Percentiles rank a stretch among this genome's conserved stretches.
Evolutionary conservation across 30 jellyfish, hydroid and myxozoan species (phyloP).

Genomic region (Chrysaora quinquecirrha): DNA sequence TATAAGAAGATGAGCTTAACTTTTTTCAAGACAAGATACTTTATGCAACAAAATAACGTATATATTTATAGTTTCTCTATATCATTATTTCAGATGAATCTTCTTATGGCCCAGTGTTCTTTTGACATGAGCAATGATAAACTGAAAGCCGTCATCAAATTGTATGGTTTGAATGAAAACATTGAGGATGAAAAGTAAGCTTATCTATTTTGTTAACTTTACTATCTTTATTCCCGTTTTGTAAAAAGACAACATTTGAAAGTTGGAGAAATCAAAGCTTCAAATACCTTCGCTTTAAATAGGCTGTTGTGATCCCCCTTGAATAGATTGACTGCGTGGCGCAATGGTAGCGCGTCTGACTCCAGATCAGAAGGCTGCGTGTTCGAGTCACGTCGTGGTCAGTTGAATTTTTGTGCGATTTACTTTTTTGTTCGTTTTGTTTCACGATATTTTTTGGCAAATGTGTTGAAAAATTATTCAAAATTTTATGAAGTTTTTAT

Average conservation of each 20-base stretch:
- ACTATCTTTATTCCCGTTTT: no score
- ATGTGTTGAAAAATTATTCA: no score
- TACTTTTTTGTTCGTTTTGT: not conserved
- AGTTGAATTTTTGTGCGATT: not conserved
- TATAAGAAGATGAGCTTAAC: no score
- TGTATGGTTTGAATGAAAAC: constrained; percentile 33
- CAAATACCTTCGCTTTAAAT: no score
- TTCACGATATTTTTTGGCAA: no score
- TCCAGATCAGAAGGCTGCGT: constrained; percentile 89
- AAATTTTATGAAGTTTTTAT: no score
- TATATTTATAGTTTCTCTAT: no score
- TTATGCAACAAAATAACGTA: no score
- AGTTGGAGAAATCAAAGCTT: no score
- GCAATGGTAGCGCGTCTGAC: constrained; percentile 92
- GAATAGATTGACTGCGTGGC: constrained; percentile 69
- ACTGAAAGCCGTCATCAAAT: constrained; percentile 55
- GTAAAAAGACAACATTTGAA: not conserved
- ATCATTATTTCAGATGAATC: constrained; percentile 46
- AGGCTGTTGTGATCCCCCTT: not conserved
- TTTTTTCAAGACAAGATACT: no score
- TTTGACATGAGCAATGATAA: constrained; percentile 62
- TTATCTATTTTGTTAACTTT: not conserved
- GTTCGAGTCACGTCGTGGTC: constrained; percentile 90
- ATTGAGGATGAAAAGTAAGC: constrained; percentile 41
- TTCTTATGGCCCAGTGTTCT: constrained; percentile 57